Base-by-base conservation (phyloP, 1,140 invertebrate genomes). In the Colletes gigas region DNA sequence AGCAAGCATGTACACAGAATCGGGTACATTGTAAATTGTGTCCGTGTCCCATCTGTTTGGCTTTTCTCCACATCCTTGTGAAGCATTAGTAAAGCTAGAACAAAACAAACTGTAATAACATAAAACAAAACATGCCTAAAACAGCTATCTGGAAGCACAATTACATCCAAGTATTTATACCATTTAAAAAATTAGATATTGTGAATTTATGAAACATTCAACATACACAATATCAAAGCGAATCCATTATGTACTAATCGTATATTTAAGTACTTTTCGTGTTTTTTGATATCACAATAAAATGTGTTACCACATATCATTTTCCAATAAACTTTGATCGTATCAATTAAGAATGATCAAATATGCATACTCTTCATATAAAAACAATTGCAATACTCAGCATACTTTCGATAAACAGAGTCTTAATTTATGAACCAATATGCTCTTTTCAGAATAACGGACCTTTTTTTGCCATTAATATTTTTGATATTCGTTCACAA, bases 61-160 rank as follows among this genome's bases (percentile, higher is more conserved):
- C 55, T 10, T 17, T 59, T 72, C 21, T 73, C 47, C 21, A n/a
- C 3, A 21, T 59, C 78, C 65, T 73, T 68, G 55, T 15, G 77
- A 83, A 73, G 77, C 78, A 66, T 77, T 77, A 81, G 59, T 68
- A 65, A 78, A 70, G 76, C 83, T 86, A 84, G 63, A 86, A 84
- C 79, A 84, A 74, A 79, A 79, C 67, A 86, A 17, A 84, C 21
- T 82, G 54, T 82, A 86, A 12, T 86, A 86, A 86, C 47, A 82
- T 54, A 82, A 84, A 82, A 65, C 39, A 82, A 84, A n/a, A 72
- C 70, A 62, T 82, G 76, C 57, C 69, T 80, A 76, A 67, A 71
- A 63, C 39, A 67, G 6, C 30, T 50, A 69, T 30, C 39, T 19
- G 44, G n/a, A 59, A 73, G 62, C 67, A 68, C 30, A 19, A 39